Conservation (phyloP, 2,888 invertebrate species). For the Ptilodon capucinus region DNA sequence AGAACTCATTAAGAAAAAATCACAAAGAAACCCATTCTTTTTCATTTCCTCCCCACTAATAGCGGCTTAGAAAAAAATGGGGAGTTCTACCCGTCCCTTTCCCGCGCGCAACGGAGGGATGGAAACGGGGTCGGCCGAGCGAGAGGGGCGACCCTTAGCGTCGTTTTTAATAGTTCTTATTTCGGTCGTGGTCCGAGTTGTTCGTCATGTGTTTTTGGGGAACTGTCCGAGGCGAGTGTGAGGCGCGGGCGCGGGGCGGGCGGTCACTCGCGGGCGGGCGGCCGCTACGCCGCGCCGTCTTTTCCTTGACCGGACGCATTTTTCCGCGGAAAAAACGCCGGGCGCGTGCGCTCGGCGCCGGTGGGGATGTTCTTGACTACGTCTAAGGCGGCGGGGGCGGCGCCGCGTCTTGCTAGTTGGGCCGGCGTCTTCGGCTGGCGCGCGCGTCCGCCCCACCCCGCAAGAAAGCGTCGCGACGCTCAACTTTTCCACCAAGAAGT, state of each 20-base stretch:
- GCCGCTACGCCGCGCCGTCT: conserved; percentile 65
- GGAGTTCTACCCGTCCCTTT: conserved; percentile 69
- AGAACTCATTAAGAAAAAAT: conserved; percentile 73
- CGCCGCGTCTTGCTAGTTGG: conserved; percentile 81
- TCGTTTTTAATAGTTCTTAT: conserved; percentile 78
- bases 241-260: conserved; percentile 29
- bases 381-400: conserved; percentile 83
- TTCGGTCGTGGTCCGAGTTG: conserved; percentile 72
- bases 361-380: conserved; percentile 80
- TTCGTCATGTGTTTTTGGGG: conserved; percentile 59
- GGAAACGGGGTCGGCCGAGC: conserved; percentile 67
- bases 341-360: conserved; percentile 78
- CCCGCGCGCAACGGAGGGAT: conserved; percentile 66
- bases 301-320: conserved; percentile 81
- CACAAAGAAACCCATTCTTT: conserved; percentile 80
- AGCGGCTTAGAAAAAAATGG: conserved; percentile 79
- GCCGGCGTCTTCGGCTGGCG: conserved; percentile 79
- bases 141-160: conserved; percentile 74
- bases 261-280: conserved; percentile 45
- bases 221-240: conserved; percentile 44
- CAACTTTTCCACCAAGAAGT: conserved; percentile 83
- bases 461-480: conserved; percentile 80
- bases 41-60: conserved; percentile 80
- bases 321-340: conserved; percentile 81
- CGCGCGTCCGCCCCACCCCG: conserved; percentile 81